Conservation (phyloP, 2,113 vertebrate species). For the Anarrhichthys ocellatus region DNA sequence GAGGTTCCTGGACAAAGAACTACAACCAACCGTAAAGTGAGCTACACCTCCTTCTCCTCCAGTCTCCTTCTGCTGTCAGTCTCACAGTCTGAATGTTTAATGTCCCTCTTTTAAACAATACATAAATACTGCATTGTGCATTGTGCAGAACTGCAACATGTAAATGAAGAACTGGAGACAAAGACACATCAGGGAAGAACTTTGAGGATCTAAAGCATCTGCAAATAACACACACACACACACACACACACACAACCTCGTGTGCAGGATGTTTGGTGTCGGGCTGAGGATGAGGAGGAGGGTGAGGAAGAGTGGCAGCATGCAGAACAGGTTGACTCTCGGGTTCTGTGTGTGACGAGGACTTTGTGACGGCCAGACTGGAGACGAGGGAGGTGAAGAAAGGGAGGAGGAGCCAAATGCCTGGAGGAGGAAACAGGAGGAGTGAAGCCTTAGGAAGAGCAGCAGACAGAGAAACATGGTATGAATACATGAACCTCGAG, state of each 20-base stretch:
- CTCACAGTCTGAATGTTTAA: too few species aligned
- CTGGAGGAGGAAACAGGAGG: conserved; percentile 51
- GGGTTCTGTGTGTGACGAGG: conserved; percentile 31
- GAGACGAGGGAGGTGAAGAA: conserved; percentile 45
- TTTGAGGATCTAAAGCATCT: neutral
- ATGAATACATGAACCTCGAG: neutral
- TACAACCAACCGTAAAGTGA: too few species aligned
- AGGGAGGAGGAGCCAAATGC: conserved; percentile 68
- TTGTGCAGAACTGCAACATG: neutral
- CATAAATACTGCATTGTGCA: too few species aligned
- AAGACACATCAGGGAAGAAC: neutral
- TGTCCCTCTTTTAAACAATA: too few species aligned
- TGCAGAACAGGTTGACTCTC: conserved; percentile 1
- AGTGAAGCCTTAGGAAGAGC: neutral
- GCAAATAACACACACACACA: neutral
- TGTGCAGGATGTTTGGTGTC: conserved; percentile 24
- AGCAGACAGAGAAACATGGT: neutral
- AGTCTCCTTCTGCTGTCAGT: too few species aligned
- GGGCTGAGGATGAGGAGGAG: conserved; percentile 27
- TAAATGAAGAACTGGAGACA: neutral
- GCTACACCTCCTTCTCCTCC: too few species aligned
- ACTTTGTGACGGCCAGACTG: conserved; percentile 35
- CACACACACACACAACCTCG: conserved; percentile 27
- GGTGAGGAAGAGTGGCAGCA: neutral
- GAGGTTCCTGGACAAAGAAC: too few species aligned